These are phyloP conservation scores for Labroides dimidiatus DNA, from an alignment of 2,797 vertebrate species.

Conservation along the genomic window DNA sequence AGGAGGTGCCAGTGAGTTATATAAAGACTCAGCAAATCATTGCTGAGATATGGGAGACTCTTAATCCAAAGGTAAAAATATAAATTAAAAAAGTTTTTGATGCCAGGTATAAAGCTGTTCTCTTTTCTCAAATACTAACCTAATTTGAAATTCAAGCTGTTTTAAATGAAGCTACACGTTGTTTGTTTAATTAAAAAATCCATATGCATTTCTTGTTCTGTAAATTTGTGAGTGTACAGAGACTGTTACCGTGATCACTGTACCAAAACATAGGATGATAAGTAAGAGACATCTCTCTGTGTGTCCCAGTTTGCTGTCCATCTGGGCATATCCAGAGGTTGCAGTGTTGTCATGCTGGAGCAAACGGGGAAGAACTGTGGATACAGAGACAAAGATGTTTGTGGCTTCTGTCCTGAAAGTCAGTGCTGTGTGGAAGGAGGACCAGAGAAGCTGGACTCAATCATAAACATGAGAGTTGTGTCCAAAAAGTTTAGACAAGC, in stretches of 20 bases:
- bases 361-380: conserved; percentile 88
- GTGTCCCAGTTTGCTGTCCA: conserved; percentile 84
- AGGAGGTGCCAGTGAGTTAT: conserved; percentile 88
- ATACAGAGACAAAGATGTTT: conserved; percentile 85
- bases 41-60: conserved; percentile 83
- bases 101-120: no score
- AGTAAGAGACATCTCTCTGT: background rate
- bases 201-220: no score
- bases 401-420: conserved; percentile 80
- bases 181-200: no score
- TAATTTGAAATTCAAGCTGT: no score
- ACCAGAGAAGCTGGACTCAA: conserved; percentile 83
- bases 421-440: conserved; percentile 84
- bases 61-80: conserved; percentile 83
- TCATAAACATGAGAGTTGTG: conserved; percentile 83
- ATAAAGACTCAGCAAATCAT: conserved; percentile 80
- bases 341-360: conserved; percentile 83
- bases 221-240: no score
- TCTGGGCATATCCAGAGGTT: conserved; percentile 81
- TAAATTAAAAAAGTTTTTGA: no score
- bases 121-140: no score
- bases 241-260: background rate
- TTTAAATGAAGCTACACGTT: no score
- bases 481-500: conserved; percentile 71
- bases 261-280: background rate